Evolutionary conservation across 92 coral and sea anemone genomes (phyloP), one percentile per base, ranked within the genome.

Genomic region (Parazoanthus swiftii): DNA sequence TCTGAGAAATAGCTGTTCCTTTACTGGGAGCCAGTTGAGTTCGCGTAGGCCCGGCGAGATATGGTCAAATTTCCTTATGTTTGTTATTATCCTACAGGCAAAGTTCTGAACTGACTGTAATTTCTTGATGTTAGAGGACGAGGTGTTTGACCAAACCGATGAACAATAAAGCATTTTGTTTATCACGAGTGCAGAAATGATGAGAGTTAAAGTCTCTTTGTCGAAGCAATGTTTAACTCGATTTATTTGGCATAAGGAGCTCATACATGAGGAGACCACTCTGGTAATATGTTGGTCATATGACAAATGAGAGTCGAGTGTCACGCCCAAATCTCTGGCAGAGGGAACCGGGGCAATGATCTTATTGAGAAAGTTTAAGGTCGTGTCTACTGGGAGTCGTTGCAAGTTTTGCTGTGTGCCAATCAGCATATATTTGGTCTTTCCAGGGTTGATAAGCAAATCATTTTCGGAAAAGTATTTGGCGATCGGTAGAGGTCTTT

Each of bases 401-500:
- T 59, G 75, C 65, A 88, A 5, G 21, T 88, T 16, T 67, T 90
- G 95, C 11, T 79, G 76, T 23, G 93, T 92, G 72, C 95, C 93
- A 38, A 93, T 59, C 29, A 91, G 33, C 3, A 91, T 70, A 44
- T 85, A 74, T 81, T 90, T 91, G 81, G 95, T 90, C 70, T 88
- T 90, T 11, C 48, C 90, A 16, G 94, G 91, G 36, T 93, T 94
- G 75, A 91, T 90, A 11, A 91, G 67, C 33, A 94, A 89, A 9
- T 90, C 84, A 77, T 92, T 94, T 38, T 72, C 80, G 36, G 90
- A 94, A 77, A 92, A 94, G 93, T 93, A 92, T 6, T 74, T 75
- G 26, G 92, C 93, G 2, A 94, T 88, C 88, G 25, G 20, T 43
- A 85, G 21, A 91, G 90, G 66, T 94, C 94, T 86, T 88, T 84